A percentile compares a stretch with the other conserved stretches of the same genome.
Conservation (phyloP, 2,797 vertebrate species). For the Coendou prehensilis region DNA sequence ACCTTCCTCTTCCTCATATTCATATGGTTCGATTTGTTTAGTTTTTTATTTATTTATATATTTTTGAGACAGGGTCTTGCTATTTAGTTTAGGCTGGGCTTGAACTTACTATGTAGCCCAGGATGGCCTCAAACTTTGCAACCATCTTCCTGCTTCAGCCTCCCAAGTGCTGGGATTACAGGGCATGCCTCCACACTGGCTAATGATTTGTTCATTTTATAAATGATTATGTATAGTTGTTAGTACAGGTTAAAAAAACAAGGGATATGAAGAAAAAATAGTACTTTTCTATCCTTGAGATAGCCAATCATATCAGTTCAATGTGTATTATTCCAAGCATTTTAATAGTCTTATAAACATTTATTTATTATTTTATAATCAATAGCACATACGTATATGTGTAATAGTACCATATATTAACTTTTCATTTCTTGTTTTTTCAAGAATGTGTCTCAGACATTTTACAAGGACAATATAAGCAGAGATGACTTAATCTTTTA, state of each 20-base stretch:
- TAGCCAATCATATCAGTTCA: neutral
- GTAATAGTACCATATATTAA: neutral
- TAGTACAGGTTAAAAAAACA: neutral
- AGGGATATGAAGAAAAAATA: neutral
- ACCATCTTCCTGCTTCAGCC: neutral
- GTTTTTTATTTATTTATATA: neutral
- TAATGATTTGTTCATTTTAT: neutral
- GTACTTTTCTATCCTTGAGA: neutral
- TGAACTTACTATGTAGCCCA: neutral
- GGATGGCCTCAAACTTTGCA: neutral
- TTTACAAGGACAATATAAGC: neutral
- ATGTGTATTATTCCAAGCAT: neutral
- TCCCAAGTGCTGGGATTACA: neutral
- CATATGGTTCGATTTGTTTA: neutral
- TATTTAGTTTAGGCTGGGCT: neutral
- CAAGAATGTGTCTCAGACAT: neutral
- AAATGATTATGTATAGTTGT: neutral
- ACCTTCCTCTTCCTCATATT: neutral
- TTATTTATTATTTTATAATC: neutral
- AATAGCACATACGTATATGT: neutral
- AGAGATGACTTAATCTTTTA: neutral
- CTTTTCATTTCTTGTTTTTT: neutral
- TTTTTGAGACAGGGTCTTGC: neutral
- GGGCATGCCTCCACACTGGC: neutral
- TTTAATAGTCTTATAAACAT: neutral